Base-by-base conservation (phyloP, 1,140 invertebrate species). In the Cydia pomonella region DNA sequence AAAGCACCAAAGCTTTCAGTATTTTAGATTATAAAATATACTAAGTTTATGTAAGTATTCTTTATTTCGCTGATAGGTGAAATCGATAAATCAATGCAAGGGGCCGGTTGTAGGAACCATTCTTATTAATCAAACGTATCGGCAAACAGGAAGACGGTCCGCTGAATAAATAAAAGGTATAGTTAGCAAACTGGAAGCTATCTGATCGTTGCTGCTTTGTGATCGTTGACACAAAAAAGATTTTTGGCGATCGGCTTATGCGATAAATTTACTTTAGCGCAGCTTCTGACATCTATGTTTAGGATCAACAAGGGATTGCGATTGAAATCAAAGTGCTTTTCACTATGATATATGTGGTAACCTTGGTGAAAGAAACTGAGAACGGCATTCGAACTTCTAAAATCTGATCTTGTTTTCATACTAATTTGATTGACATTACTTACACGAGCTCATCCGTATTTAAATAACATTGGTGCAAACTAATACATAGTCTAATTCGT, bases 101-200 rank as follows among this genome's bases (percentile, higher is more conserved):
- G 23, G 16, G 2, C 33, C 66, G 29, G 13, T 16, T 38, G n/a
- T 16, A 27, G 12, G n/a, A 21, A 41, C 23, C 23, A 72, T 25
- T 27, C 23, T 33, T 73, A 79, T 85, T 82, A 84, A 81, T 79
- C 77, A 80, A 78, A 81, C 75, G 73, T 83, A 85, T 82, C 75
- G 80, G 76, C 79, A 62, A 63, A 73, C 72, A 73, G 72, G 50
- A 47, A 53, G 50, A 12, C 72, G 50, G 64, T 66, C 50, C 59
- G 50, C 71, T 80, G 82, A 78, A 79, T 38, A 59, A 77, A 79
- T 74, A 86, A 85, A 86, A 82, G 82, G 80, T 80, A 77, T 86
- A 86, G 83, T 87, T 87, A 84, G 84, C 84, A 85, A 84, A 85
- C 82, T 84, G 78, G 82, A 84, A 79, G 80, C 77, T 86, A 90